Evolutionary conservation across 2,888 invertebrate species (phyloP), one percentile per base, ranked within the genome.

Genomic region (Nematopogon swammerdamellus): DNA sequence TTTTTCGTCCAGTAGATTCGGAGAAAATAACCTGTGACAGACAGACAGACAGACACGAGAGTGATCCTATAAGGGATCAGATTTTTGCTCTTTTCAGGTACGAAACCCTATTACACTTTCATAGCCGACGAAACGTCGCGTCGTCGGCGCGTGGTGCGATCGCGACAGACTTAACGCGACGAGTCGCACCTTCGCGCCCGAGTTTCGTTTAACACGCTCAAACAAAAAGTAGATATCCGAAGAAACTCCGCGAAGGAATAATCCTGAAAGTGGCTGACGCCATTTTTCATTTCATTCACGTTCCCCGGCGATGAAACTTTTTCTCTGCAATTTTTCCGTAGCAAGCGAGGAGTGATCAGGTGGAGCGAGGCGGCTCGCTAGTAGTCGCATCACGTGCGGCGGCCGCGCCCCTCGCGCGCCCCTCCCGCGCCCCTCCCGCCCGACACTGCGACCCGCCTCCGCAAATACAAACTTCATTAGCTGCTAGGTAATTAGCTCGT

Each of bases 391-490:
- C 77, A 79, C 79, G 79, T 77, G 71, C 66, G 63, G 64, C 63
- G 62, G 60, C 62, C 62, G 63, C 61, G 63, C 65, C 65, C 67
- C 65, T 64, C 49, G n/a, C 51, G 42, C 43, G 44, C 62, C 65
- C 63, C 58, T 6, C 54, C 50, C 49, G 50, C 51, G 46, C 49
- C 53, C 51, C 51, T 49, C 49, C 29, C 50, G 52, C 52, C 50
- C 52, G 47, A 61, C 50, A 57, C 63, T 65, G 64, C 67, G 59
- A 58, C 55, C 61, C 70, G 14, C 67, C 72, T 72, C 71, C 73
- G 71, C 65, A 74, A 76, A 79, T 77, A 79, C 77, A 79, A 79
- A 80, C 79, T 80, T 80, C 79, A 80, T 80, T 80, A 80, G 80
- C 72, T 73, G 73, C 74, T 77, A 76, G 76, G 79, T 79, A 80